Evolutionary conservation across 2,888 invertebrate genomes (phyloP).

Genomic region (Sialis lutaria): DNA sequence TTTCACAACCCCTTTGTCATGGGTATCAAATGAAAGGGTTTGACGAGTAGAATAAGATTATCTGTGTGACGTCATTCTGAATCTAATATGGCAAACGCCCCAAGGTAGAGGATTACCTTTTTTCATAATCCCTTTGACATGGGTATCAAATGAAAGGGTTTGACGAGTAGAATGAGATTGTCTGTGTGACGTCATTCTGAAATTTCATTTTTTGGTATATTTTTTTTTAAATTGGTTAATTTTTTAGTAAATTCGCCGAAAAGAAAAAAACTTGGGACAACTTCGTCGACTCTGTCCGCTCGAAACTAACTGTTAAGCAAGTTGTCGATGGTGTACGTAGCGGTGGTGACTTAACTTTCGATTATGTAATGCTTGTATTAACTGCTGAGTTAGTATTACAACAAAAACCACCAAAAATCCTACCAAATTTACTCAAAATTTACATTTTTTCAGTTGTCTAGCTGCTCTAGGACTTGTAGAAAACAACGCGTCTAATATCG

Average conservation of each 20-base stretch:
- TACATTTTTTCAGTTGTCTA: slow-evolving; percentile 37
- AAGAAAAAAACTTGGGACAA: slow-evolving; percentile 46
- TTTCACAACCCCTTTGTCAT: too few relatives aligned
- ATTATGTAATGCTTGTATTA: slow-evolving; percentile 60
- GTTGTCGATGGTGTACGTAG: slow-evolving; percentile 63
- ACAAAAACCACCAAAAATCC: background rate
- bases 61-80: too few relatives aligned
- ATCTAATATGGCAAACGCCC: too few relatives aligned
- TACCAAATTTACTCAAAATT: background rate
- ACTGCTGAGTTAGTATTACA: slow-evolving; percentile 55
- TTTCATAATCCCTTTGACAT: too few relatives aligned
- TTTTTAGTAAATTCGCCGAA: slow-evolving; percentile 21
- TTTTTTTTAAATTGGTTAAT: background rate
- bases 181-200: background rate
- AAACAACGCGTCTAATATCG: slow-evolving; percentile 67
- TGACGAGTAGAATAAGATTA: too few relatives aligned
- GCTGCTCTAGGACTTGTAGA: slow-evolving; percentile 71
- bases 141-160: too few relatives aligned
- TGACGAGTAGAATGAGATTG: background rate
- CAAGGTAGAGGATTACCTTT: background rate
- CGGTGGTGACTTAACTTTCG: slow-evolving; percentile 68
- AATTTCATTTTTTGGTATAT: background rate
- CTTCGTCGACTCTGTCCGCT: slow-evolving; percentile 60
- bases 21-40: too few relatives aligned
- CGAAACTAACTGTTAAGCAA: slow-evolving; percentile 65